phyloP scores from a whole-genome alignment of 2,888 invertebrate genomes.

The Arenicola marina region DNA sequence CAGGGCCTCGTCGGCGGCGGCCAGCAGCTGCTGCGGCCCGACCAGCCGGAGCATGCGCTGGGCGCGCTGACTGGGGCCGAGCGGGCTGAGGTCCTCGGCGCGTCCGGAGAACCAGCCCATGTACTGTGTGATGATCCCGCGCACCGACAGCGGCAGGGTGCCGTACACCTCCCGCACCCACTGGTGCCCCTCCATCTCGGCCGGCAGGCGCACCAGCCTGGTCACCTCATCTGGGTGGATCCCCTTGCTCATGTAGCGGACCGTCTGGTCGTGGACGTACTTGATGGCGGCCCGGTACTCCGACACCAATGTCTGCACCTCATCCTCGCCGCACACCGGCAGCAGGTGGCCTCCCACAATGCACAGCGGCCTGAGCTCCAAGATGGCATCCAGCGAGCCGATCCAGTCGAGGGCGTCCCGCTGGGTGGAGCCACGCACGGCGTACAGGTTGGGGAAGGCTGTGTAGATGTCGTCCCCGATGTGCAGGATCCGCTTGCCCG shows the following conservation, averaged over 20 bases:
- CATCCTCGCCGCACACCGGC: slow-evolving; percentile 38
- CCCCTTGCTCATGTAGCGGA: slow-evolving; percentile 44
- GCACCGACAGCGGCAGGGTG: slow-evolving; percentile 46
- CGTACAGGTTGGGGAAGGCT: slow-evolving; percentile 53
- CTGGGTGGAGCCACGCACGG: slow-evolving; percentile 46
- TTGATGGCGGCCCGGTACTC: slow-evolving; percentile 48
- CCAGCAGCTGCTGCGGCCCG: too few relatives aligned
- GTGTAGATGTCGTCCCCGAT: slow-evolving; percentile 50
- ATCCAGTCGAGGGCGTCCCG: slow-evolving; percentile 45
- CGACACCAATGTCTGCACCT: slow-evolving; percentile 11
- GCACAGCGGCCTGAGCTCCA: slow-evolving; percentile 40
- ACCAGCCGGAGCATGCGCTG: too few relatives aligned
- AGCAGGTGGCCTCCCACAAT: slow-evolving; percentile 50
- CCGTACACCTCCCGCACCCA: slow-evolving; percentile 50
- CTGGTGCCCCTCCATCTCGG: slow-evolving; percentile 36
- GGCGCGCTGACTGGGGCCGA: too few relatives aligned
- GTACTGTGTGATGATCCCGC: slow-evolving; percentile 14
- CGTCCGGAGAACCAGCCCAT: slow-evolving; percentile 35
- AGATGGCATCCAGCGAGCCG: slow-evolving; percentile 44
- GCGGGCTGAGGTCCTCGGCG: slow-evolving; percentile 21
- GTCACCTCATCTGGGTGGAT: slow-evolving; percentile 49
- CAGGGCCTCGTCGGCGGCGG: too few relatives aligned
- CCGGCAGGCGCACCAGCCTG: slow-evolving; percentile 38
- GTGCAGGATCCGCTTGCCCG: slow-evolving; percentile 40
- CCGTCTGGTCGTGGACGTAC: slow-evolving; percentile 53